Conservation (phyloP, 1,140 invertebrate genomes). For the Myzus persicae region DNA sequence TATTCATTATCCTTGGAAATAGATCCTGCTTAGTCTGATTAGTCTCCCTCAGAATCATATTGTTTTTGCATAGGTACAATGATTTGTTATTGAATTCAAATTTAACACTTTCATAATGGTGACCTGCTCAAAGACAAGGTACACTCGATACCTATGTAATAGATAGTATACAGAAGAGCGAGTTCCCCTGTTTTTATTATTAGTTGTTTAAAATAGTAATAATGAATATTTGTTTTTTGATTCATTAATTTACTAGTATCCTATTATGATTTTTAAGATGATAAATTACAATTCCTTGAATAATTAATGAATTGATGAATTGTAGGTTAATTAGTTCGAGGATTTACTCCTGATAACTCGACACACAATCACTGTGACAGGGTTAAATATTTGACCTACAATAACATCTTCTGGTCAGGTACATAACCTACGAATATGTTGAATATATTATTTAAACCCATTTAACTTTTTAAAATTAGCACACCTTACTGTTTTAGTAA, state of each 20-base stretch:
- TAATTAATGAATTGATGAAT: too few relatives aligned
- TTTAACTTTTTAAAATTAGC: not conserved
- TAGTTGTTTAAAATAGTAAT: not conserved
- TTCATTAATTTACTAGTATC: not conserved
- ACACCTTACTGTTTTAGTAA: not conserved
- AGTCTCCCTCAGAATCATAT: not conserved
- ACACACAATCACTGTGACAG: not conserved
- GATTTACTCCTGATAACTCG: not conserved
- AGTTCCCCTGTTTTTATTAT: not conserved
- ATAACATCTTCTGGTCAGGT: not conserved
- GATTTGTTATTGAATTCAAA: not conserved
- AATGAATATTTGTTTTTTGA: not conserved
- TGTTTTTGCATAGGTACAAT: not conserved
- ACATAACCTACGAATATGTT: not conserved
- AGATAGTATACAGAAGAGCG: not conserved
- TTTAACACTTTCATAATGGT: not conserved
- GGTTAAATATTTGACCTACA: constrained; percentile 7
- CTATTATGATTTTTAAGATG: not conserved
- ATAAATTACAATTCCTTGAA: not conserved
- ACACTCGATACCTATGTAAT: not conserved
- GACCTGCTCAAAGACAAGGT: not conserved
- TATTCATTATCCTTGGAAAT: not conserved
- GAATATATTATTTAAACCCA: not conserved
- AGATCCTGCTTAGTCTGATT: not conserved
- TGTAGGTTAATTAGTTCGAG: not conserved